A percentile compares a stretch with the other conserved stretches of the same genome.
Conservation (phyloP, 2,113 vertebrate species). For the Irena cyanogastra region DNA sequence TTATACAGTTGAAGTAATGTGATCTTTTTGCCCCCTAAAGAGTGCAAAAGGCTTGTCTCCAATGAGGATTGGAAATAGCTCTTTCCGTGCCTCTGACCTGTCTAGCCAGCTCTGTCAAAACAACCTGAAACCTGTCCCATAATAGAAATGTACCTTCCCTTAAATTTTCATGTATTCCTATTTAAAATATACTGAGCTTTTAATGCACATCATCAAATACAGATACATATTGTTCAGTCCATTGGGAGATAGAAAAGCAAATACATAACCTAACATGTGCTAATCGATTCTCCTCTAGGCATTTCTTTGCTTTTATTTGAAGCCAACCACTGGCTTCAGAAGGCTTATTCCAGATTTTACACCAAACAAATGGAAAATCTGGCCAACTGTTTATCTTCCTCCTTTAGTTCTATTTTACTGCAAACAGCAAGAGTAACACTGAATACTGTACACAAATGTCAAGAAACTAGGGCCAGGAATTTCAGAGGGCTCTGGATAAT, state of each 20-base stretch:
- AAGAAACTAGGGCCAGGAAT: background rate
- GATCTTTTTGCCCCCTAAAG: background rate
- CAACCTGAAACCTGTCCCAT: background rate
- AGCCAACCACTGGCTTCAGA: background rate
- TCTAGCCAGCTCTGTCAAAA: background rate
- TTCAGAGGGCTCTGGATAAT: background rate
- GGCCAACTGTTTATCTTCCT: background rate
- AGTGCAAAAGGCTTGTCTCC: background rate
- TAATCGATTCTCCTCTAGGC: background rate
- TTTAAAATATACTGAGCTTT: background rate
- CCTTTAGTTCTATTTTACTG: background rate
- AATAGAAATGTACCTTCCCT: background rate
- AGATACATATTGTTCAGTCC: background rate
- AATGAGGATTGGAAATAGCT: background rate
- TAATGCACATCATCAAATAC: background rate
- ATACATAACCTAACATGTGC: background rate
- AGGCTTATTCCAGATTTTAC: constrained; percentile 7
- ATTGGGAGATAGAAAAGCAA: background rate
- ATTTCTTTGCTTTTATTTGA: background rate
- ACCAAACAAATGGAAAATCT: background rate
- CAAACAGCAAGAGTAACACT: background rate
- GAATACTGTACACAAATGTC: background rate
- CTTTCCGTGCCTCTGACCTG: background rate
- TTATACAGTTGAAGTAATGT: background rate
- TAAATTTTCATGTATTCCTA: background rate